Conservation (phyloP, 2,797 vertebrate species). For the Rhinophrynus dorsalis region DNA sequence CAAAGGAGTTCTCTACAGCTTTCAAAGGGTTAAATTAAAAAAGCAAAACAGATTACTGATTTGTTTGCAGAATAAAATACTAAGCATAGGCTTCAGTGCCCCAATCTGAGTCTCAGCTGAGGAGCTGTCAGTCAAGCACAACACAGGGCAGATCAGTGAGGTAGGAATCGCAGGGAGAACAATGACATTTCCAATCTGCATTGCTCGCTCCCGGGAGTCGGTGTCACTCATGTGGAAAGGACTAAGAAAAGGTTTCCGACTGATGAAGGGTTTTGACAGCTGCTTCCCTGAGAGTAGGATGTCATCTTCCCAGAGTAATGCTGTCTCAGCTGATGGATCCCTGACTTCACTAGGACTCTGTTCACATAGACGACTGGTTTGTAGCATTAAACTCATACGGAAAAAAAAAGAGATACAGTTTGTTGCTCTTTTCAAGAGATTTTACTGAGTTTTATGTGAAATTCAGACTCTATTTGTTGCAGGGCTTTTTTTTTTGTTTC, state of each 20-base stretch:
- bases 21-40: too few relatives aligned
- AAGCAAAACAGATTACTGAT: too few relatives aligned
- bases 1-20: too few relatives aligned
- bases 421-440: neutral
- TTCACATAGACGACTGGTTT: too few relatives aligned
- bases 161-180: conserved; percentile 35
- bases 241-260: conserved; percentile 16
- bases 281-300: conserved; percentile 38
- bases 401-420: neutral
- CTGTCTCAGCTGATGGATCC: conserved; percentile 27
- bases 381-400: too few relatives aligned
- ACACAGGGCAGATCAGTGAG: conserved; percentile 42
- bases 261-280: conserved; percentile 22
- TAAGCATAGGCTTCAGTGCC: neutral
- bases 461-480: too few relatives aligned
- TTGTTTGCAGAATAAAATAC: too few relatives aligned
- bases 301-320: neutral
- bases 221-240: conserved; percentile 35
- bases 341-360: conserved; percentile 23
- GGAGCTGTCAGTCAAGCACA: conserved; percentile 42
- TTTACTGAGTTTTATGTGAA: too few relatives aligned
- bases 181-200: conserved; percentile 37
- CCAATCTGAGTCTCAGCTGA: neutral
- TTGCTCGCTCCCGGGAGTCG: conserved; percentile 27
- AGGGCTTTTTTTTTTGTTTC: too few relatives aligned